These are phyloP conservation scores for Ailuropoda melanoleuca DNA, from an alignment of 2,113 vertebrate species.

Conservation along the genomic window DNA sequence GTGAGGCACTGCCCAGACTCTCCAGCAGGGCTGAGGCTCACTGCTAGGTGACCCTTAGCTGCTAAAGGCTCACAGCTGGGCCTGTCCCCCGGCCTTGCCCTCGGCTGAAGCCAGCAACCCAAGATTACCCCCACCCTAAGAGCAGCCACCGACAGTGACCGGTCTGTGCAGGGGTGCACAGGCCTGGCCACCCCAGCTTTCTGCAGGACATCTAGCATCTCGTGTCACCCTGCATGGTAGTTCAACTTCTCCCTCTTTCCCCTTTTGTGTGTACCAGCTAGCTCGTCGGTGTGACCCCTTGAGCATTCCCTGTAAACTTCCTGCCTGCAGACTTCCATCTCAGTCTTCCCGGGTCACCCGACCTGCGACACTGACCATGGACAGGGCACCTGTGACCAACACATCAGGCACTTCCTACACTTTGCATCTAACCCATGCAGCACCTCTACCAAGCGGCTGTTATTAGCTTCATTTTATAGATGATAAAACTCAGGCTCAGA, in stretches of 20 bases:
- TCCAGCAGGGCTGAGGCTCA: not conserved
- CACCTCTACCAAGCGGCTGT: not conserved
- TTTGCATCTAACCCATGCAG: not conserved
- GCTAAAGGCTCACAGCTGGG: not conserved
- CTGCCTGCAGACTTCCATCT: not conserved
- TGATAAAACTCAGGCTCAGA: not conserved
- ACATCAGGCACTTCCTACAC: rapidly evolving
- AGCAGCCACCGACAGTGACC: not conserved
- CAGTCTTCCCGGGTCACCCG: not conserved
- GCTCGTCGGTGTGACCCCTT: not conserved
- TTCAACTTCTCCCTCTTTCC: not conserved
- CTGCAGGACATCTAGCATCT: rapidly evolving
- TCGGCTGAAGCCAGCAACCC: not conserved
- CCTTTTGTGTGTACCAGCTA: not conserved
- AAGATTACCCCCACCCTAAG: not conserved
- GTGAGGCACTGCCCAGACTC: not conserved
- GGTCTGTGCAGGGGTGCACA: too few species aligned
- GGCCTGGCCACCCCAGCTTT: not conserved
- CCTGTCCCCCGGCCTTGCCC: not conserved
- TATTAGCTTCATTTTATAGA: not conserved
- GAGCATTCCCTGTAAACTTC: not conserved
- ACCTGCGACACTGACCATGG: not conserved
- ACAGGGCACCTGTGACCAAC: not conserved
- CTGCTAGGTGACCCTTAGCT: not conserved
- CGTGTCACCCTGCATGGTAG: rapidly evolving